phyloP scores from a whole-genome alignment of 2,888 invertebrate species.

The Oligia fasciuncula region DNA sequence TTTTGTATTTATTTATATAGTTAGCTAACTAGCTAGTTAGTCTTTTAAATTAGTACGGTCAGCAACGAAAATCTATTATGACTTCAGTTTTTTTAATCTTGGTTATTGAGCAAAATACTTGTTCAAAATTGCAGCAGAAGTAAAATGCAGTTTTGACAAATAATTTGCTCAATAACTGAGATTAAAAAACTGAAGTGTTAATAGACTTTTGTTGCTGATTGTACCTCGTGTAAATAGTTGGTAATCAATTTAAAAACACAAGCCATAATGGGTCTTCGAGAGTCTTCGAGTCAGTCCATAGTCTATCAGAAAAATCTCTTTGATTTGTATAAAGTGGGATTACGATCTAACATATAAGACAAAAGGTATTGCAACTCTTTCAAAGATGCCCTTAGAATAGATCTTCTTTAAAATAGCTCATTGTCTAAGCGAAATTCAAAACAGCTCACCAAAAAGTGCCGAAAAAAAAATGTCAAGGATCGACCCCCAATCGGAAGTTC shows the following conservation, averaged over 20 bases:
- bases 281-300: background rate
- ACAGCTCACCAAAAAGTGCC: background rate
- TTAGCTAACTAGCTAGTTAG: background rate
- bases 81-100: too few relatives aligned
- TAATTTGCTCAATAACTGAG: too few relatives aligned
- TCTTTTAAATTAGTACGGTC: background rate
- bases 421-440: conserved; percentile 15
- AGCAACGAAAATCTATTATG: too few relatives aligned
- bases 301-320: background rate
- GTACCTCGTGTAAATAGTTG: background rate
- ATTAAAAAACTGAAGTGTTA: too few relatives aligned
- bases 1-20: background rate
- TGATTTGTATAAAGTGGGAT: background rate
- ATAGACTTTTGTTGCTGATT: too few relatives aligned
- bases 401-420: background rate
- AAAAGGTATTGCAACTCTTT: background rate
- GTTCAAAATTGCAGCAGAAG: too few relatives aligned
- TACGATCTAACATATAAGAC: background rate
- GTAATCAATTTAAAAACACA: background rate
- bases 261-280: background rate
- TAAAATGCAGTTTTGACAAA: too few relatives aligned
- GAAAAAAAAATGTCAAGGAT: conserved; percentile 39
- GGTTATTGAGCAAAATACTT: too few relatives aligned
- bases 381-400: background rate
- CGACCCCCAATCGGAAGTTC: conserved; percentile 37